Base-by-base conservation (phyloP, 1,140 invertebrate genomes). In the Asobara japonica region DNA sequence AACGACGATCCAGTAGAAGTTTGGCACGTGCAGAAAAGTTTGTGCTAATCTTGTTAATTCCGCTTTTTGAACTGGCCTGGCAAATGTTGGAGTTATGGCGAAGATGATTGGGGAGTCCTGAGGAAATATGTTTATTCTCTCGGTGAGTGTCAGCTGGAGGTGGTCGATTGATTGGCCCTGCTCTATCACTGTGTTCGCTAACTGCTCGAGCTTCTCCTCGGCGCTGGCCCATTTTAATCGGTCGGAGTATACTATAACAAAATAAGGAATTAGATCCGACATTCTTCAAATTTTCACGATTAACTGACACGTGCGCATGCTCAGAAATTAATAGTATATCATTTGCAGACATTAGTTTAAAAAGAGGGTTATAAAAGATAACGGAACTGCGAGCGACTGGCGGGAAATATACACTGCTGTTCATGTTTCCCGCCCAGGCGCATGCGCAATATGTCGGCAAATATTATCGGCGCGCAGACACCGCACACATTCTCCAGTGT, bases 1-100 rank as follows among this genome's bases (percentile, higher is more conserved):
- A 8, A 99, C 90, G 36, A 99, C 85, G 76, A 99, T 95, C 98
- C 98, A 99, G 84, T 99, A 97, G 67, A 99, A 89, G 82, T 96
- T 95, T 65, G 94, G 93, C 29, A 98, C 91, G 71, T 96, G 90
- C 77, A 94, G 90, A 69, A 99, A 91, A 0, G 97, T 96, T 82
- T 99, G 95, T 3, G 95, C 94, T 7, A 99, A 87, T 80, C 97
- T 91, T 48, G 95, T 97, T 8, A 99, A 87, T 84, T 99, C 97
- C 16, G 97, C 97, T 87, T 98, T 98, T 88, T 99, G 98, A 56
- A 95, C 94, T 30, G 94, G 91, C 60, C 97, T 89, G 13, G 91
- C 83, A 85, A 98, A 96, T 0, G 97, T 99, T 25, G 97, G 97
- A 5, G 97, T 99, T 65, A 99, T 94, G 4, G 95, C 93, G 87